These are phyloP conservation scores for Hirudinaria manillensis DNA, from an alignment of 2,888 invertebrate genomes.

Conservation along the genomic window DNA sequence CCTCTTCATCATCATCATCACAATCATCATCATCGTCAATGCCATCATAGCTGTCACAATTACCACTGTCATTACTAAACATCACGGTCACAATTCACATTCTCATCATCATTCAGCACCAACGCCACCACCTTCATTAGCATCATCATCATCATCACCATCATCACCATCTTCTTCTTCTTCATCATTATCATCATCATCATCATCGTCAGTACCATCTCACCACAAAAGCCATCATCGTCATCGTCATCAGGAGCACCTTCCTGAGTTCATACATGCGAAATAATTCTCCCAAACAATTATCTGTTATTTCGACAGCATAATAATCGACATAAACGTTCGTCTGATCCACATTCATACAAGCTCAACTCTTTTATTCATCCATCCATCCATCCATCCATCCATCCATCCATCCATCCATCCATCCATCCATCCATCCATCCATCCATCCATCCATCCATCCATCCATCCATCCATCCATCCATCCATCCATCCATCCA, in stretches of 20 bases:
- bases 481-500: too few relatives aligned
- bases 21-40: slow-evolving; percentile 26
- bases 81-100: neutral
- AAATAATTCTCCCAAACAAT: slow-evolving; percentile 12
- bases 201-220: slow-evolving; percentile 30
- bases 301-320: slow-evolving; percentile 13
- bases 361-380: too few relatives aligned
- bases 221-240: neutral
- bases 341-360: slow-evolving; percentile 13
- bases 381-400: too few relatives aligned
- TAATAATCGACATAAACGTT: slow-evolving; percentile 4
- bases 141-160: slow-evolving; percentile 27
- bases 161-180: slow-evolving; percentile 31
- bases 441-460: too few relatives aligned
- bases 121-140: neutral
- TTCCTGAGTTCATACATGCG: slow-evolving; percentile 1
- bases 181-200: slow-evolving; percentile 31
- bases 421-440: too few relatives aligned
- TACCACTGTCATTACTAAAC: slow-evolving; percentile 16
- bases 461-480: too few relatives aligned
- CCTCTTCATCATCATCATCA: slow-evolving; percentile 29
- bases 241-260: slow-evolving; percentile 5
- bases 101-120: slow-evolving; percentile 15
- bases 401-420: too few relatives aligned
- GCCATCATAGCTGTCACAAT: slow-evolving; percentile 31